Conservation (phyloP, 2,888 invertebrate genomes). For the Agrochola lychnidis region DNA sequence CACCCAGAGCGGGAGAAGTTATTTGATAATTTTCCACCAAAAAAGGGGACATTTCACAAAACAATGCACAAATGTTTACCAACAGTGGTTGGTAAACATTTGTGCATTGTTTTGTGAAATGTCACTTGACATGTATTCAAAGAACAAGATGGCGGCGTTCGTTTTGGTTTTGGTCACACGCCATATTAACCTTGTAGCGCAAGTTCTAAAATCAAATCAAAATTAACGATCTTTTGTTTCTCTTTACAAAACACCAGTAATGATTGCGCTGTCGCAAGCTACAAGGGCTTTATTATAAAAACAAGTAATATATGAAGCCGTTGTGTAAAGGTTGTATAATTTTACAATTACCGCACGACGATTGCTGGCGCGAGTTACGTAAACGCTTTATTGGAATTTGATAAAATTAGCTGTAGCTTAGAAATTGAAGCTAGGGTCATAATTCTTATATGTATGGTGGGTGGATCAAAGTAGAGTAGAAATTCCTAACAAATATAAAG, state of each 20-base stretch:
- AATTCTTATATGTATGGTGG: background rate
- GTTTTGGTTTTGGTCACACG: too few relatives aligned
- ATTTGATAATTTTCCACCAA: too few relatives aligned
- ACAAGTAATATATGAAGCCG: slow-evolving; percentile 41
- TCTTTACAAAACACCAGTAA: slow-evolving; percentile 5
- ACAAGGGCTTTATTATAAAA: slow-evolving; percentile 37
- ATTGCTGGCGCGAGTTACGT: slow-evolving; percentile 42
- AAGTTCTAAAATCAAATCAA: slow-evolving; percentile 1
- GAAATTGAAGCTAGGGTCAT: slow-evolving; percentile 6
- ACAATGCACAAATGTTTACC: too few relatives aligned
- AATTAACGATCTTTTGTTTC: slow-evolving; percentile 23
- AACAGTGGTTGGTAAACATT: too few relatives aligned
- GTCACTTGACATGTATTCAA: too few relatives aligned
- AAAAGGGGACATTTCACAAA: too few relatives aligned
- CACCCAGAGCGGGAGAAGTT: too few relatives aligned
- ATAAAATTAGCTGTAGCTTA: slow-evolving; percentile 23
- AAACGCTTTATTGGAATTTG: slow-evolving; percentile 22
- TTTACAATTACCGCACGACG: slow-evolving; percentile 54
- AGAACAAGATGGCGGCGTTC: too few relatives aligned
- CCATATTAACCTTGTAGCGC: too few relatives aligned
- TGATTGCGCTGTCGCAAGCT: slow-evolving; percentile 8
- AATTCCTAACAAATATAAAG: background rate
- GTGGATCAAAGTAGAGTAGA: background rate
- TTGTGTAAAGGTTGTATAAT: slow-evolving; percentile 56
- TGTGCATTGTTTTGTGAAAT: too few relatives aligned